Evolutionary conservation across 2,113 vertebrate genomes (phyloP).

Genomic region (Lepus americanus): DNA sequence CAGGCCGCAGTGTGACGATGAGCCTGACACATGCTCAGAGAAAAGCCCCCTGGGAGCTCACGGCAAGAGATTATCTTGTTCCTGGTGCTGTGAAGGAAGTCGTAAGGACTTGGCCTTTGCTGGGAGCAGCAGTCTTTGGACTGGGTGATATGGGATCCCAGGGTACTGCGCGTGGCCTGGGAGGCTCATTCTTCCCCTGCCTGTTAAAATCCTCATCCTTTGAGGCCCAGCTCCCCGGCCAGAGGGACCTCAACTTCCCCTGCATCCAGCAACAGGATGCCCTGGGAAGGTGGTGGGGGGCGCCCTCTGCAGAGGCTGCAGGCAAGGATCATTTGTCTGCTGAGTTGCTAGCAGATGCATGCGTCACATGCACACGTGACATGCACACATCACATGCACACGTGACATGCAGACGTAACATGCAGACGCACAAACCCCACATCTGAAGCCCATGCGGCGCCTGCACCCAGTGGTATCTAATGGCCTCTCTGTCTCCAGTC

Average conservation of each 20-base stretch:
- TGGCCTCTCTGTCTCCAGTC: slow-evolving; percentile 86
- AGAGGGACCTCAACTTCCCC: background rate
- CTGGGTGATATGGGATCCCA: background rate
- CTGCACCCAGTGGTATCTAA: background rate
- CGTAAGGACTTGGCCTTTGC: background rate
- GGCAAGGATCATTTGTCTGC: background rate
- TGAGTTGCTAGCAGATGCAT: background rate
- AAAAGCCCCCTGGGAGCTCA: background rate
- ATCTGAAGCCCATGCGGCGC: too few species aligned
- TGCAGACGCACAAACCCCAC: too few species aligned
- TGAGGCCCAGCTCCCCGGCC: background rate
- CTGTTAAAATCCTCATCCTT: background rate
- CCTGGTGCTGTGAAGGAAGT: background rate
- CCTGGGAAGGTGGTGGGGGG: background rate
- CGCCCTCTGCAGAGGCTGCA: background rate
- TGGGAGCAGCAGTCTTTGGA: background rate
- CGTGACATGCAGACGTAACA: too few species aligned
- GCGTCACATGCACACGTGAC: background rate
- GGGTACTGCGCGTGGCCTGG: background rate
- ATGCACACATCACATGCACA: background rate
- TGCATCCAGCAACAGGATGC: too few species aligned
- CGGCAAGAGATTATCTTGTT: background rate
- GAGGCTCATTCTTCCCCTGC: background rate
- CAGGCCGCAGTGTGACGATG: background rate
- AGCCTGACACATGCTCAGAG: background rate